Conservation (phyloP, 2,113 vertebrate species). For the Corapipo altera region DNA sequence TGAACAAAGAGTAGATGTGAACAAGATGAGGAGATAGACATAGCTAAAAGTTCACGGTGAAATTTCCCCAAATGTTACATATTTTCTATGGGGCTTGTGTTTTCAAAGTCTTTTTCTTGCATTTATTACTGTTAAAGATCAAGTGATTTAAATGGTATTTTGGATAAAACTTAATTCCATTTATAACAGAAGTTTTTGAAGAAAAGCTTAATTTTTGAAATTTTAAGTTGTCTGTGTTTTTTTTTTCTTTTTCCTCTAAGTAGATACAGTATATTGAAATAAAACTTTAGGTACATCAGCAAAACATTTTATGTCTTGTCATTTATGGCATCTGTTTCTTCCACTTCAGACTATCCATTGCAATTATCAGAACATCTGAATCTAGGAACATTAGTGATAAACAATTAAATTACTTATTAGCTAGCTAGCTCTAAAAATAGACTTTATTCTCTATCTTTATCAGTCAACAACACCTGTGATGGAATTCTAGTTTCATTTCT, state of each 20-base stretch:
- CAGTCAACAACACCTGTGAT: background rate
- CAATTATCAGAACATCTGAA: background rate
- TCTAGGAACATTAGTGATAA: background rate
- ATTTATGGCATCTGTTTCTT: background rate
- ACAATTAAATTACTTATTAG: background rate
- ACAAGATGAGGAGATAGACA: background rate
- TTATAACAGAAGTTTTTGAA: background rate
- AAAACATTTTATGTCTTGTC: background rate
- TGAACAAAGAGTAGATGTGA: background rate
- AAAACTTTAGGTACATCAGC: background rate
- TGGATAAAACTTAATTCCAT: background rate
- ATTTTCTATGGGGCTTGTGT: background rate
- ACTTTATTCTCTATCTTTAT: background rate
- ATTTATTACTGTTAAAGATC: background rate
- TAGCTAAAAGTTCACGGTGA: background rate
- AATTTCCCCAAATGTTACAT: background rate
- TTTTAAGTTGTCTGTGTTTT: background rate
- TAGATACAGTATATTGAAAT: background rate
- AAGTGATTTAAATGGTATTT: background rate
- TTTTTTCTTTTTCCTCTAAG: background rate
- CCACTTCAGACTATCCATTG: background rate
- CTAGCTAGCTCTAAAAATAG: conserved; percentile 6
- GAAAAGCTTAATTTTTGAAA: background rate
- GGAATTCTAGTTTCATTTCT: background rate
- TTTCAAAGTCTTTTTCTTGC: background rate